Evolutionary conservation across 2,797 vertebrate genomes (phyloP).

Genomic region (Hydrolagus colliei): DNA sequence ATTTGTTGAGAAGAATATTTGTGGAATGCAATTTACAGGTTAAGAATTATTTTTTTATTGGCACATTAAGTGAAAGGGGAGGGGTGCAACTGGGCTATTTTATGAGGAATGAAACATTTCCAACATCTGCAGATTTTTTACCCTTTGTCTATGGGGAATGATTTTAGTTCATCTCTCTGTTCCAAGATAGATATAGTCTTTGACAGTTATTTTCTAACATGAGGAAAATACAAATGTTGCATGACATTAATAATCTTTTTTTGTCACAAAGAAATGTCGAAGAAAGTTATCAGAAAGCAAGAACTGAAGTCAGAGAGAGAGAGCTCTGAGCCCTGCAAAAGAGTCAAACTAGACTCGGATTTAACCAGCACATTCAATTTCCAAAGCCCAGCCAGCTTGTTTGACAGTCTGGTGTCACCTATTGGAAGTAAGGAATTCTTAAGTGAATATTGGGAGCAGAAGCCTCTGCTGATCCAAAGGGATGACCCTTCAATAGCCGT

Average conservation of each 20-base stretch:
- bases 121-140: no score
- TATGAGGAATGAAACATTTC: no score
- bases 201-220: no score
- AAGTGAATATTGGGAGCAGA: conserved; percentile 77
- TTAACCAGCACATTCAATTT: conserved; percentile 48
- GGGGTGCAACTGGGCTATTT: no score
- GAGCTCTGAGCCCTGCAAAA: conserved; percentile 45
- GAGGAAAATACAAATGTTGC: no score
- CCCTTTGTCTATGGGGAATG: no score
- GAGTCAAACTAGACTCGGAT: conserved; percentile 41
- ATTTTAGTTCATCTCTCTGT: no score
- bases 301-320: conserved; percentile 35
- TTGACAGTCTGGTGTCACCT: conserved; percentile 74
- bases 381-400: conserved; percentile 60
- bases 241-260: background rate
- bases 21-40: no score
- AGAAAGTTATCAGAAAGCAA: conserved; percentile 49
- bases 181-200: background rate
- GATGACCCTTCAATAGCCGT: conserved; percentile 48
- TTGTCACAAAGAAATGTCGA: conserved; percentile 58
- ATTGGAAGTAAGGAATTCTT: conserved; percentile 67
- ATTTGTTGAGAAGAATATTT: no score
- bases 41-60: no score
- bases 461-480: conserved; percentile 72
- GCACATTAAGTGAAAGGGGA: no score